Conservation (phyloP, 2,888 invertebrate species). For the Acrobasis suavella region DNA sequence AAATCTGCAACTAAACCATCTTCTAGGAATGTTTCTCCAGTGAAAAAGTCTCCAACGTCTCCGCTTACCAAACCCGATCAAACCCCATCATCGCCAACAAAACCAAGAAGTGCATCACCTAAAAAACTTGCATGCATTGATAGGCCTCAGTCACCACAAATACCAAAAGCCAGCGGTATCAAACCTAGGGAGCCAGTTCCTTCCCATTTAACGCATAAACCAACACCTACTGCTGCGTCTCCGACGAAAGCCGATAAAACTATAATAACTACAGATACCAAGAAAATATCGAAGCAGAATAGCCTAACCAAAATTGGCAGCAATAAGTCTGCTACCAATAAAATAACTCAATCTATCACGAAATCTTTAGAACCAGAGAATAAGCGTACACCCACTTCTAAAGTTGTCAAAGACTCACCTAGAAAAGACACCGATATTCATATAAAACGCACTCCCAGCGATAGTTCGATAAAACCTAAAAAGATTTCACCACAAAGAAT, state of each 20-base stretch:
- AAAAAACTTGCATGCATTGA: slow-evolving; percentile 59
- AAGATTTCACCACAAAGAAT: slow-evolving; percentile 69
- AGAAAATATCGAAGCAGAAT: slow-evolving; percentile 59
- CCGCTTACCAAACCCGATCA: slow-evolving; percentile 44
- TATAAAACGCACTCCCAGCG: slow-evolving; percentile 81
- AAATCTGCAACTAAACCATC: slow-evolving; percentile 51
- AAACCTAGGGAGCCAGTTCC: slow-evolving; percentile 59
- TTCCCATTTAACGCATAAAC: slow-evolving; percentile 51
- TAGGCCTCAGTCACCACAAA: slow-evolving; percentile 65
- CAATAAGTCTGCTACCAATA: slow-evolving; percentile 47
- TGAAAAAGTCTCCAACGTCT: slow-evolving; percentile 50
- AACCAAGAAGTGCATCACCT: slow-evolving; percentile 65
- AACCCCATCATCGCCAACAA: slow-evolving; percentile 48
- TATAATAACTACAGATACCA: slow-evolving; percentile 46
- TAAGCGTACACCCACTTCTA: slow-evolving; percentile 57
- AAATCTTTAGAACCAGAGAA: slow-evolving; percentile 55
- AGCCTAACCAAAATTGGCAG: slow-evolving; percentile 46
- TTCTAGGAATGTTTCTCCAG: slow-evolving; percentile 63
- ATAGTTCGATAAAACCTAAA: slow-evolving; percentile 78
- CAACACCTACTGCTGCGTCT: slow-evolving; percentile 50
- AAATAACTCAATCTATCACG: slow-evolving; percentile 41
- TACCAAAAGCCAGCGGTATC: slow-evolving; percentile 54
- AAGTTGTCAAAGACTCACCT: slow-evolving; percentile 58
- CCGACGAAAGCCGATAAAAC: slow-evolving; percentile 58
- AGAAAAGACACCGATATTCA: slow-evolving; percentile 69